Base-by-base conservation (phyloP, 2,113 vertebrate genomes). In the Sebastes schlegelii region DNA sequence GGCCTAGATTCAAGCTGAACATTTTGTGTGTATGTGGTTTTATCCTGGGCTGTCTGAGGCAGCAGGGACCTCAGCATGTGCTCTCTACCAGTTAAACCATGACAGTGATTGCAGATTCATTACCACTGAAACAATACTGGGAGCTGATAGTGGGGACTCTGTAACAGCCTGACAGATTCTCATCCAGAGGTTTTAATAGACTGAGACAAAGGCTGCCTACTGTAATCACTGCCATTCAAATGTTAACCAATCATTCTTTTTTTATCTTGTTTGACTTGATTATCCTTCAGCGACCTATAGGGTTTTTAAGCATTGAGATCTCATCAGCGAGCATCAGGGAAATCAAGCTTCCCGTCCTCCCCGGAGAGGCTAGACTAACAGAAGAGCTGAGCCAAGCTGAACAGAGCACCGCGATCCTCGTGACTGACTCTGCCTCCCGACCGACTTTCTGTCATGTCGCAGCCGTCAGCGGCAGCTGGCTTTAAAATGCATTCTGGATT, bases 401-500 rank as follows among this genome's bases (percentile, higher is more conserved):
- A 55, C 79, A 9, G 75, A 55, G 68, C 78, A 5, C 62, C 6
- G 8, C 4, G 40, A 75, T 63, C 69, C 66, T 51, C 4, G 40
- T 68, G 83, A 83, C 83, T 72, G 85, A 40, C 68, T 91, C 81
- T 80, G 74, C 73, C 77, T 73, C 67, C 66, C 48, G 34, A 75
- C 65, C 61, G 72, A 65, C 64, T 69, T 71, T 61, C 82, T 86
- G 89, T 81, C 80, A 84, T 58, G 80, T 62, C 11, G 61, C 86
- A 86, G 88, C 83, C 78, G 74, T 88, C 83, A 67, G 77, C 1
- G 9, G 81, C 92, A 91, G 89, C 90, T 91, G 92, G 90, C 85
- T 92, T 86, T 91, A 88, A 90, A 85, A 88, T 67, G 88, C 84
- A 66, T 77, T 84, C 77, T 83, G 82, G 87, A 83, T 89, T 81